Conservation (phyloP, 2,797 vertebrate species). For the Acestrorhynchus altus region DNA sequence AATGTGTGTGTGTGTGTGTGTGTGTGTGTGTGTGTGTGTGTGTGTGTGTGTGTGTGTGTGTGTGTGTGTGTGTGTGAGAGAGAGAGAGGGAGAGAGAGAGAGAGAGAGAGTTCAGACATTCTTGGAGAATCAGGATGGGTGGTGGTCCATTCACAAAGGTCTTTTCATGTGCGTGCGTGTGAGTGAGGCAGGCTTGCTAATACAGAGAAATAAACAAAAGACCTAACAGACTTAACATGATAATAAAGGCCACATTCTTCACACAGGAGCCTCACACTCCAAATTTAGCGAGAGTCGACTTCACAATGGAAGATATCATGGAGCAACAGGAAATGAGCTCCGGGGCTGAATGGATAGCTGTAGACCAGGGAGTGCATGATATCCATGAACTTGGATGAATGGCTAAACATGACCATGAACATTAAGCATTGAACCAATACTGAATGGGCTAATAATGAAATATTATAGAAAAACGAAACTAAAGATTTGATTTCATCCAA, state of each 20-base stretch:
- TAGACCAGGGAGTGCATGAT: background rate
- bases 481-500: too few species aligned
- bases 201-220: conserved; percentile 52
- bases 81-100: too few species aligned
- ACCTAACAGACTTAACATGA: conserved; percentile 37
- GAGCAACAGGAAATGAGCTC: conserved; percentile 34
- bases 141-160: conserved; percentile 37
- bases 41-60: too few species aligned
- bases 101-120: background rate
- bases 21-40: conserved; percentile 9
- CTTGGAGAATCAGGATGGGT: conserved; percentile 37
- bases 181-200: conserved; percentile 10
- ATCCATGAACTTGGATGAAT: background rate
- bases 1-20: conserved; percentile 20
- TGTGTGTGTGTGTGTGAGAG: conserved; percentile 9
- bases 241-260: conserved; percentile 54
- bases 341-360: background rate
- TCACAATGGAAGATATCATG: conserved; percentile 24
- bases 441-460: background rate
- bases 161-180: conserved; percentile 30
- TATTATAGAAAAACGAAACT: background rate
- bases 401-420: background rate
- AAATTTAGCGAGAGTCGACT: conserved; percentile 48
- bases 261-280: conserved; percentile 45
- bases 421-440: background rate